phyloP scores from a whole-genome alignment of 1,140 invertebrate genomes.

The Spodoptera litura region DNA sequence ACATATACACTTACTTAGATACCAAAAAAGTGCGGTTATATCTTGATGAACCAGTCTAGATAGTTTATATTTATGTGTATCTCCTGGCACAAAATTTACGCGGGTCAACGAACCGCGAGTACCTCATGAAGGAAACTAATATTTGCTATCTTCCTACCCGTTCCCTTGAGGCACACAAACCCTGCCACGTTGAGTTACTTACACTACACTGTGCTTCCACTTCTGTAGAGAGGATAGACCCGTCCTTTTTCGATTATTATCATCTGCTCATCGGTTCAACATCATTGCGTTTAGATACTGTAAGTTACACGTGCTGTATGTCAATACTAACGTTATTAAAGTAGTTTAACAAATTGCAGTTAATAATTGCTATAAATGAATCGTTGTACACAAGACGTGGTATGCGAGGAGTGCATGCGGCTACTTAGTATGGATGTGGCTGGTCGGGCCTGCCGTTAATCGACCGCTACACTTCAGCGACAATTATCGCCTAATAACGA shows the following conservation, averaged over 20 bases:
- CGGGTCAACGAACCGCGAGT: constrained; percentile 78
- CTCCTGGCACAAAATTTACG: constrained; percentile 74
- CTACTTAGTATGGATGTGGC: constrained; percentile 65
- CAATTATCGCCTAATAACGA: constrained; percentile 83
- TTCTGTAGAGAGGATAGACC: constrained; percentile 53
- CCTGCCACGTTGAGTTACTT: constrained; percentile 74
- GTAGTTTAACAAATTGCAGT: constrained; percentile 1
- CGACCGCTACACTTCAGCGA: constrained; percentile 76
- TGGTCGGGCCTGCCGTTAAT: constrained; percentile 76
- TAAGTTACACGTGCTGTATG: neutral
- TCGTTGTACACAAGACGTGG: constrained; percentile 43
- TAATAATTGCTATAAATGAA: constrained; percentile 41
- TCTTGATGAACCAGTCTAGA: constrained; percentile 67
- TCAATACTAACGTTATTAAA: neutral
- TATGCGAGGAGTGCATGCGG: constrained; percentile 52
- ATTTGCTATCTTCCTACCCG: constrained; percentile 79
- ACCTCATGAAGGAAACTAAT: constrained; percentile 78
- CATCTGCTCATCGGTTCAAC: constrained; percentile 15
- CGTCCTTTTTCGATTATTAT: constrained; percentile 49
- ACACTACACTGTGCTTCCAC: constrained; percentile 61
- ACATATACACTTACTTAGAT: neutral
- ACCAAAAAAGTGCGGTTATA: constrained; percentile 65
- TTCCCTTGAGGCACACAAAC: constrained; percentile 71
- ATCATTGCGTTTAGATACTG: neutral
- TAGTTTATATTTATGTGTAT: constrained; percentile 63